Conservation (phyloP, 2,888 invertebrate species). For the Drepana falcataria region DNA sequence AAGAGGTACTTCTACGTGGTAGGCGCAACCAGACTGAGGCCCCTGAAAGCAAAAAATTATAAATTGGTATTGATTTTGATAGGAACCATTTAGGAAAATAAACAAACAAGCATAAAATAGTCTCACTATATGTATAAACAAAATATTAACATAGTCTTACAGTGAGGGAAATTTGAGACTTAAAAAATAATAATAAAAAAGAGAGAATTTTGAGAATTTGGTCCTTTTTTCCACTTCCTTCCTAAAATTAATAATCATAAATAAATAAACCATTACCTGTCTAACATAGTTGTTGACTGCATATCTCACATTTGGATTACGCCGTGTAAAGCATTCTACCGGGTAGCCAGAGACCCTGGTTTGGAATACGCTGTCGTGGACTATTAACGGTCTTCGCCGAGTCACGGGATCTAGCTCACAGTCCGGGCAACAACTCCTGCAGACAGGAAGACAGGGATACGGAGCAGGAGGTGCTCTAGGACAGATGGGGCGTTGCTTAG, state of each 20-base stretch:
- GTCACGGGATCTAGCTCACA: constrained; percentile 76
- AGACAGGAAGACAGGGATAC: constrained; percentile 70
- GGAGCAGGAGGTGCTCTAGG: constrained; percentile 61
- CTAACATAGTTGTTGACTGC: constrained; percentile 47
- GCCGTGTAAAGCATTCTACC: constrained; percentile 38
- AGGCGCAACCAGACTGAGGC: constrained; percentile 43
- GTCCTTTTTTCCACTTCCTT: too few relatives aligned
- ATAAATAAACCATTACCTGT: constrained; percentile 31
- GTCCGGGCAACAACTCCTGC: constrained; percentile 62
- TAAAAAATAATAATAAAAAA: too few relatives aligned
- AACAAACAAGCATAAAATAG: too few relatives aligned
- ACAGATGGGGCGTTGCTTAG: constrained; percentile 68
- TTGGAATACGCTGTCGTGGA: constrained; percentile 73
- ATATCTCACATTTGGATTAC: constrained; percentile 53
- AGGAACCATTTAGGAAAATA: too few relatives aligned
- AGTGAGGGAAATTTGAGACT: too few relatives aligned
- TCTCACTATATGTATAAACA: too few relatives aligned
- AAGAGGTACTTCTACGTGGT: constrained; percentile 44
- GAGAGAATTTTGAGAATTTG: too few relatives aligned
- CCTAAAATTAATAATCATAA: neutral
- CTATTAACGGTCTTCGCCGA: constrained; percentile 76
- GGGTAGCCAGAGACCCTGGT: constrained; percentile 50
- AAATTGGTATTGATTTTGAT: neutral
- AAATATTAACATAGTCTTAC: too few relatives aligned
- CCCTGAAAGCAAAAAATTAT: constrained; percentile 33